These are phyloP conservation scores for Mya arenaria DNA, from an alignment of 1,140 invertebrate species.

Conservation along the genomic window DNA sequence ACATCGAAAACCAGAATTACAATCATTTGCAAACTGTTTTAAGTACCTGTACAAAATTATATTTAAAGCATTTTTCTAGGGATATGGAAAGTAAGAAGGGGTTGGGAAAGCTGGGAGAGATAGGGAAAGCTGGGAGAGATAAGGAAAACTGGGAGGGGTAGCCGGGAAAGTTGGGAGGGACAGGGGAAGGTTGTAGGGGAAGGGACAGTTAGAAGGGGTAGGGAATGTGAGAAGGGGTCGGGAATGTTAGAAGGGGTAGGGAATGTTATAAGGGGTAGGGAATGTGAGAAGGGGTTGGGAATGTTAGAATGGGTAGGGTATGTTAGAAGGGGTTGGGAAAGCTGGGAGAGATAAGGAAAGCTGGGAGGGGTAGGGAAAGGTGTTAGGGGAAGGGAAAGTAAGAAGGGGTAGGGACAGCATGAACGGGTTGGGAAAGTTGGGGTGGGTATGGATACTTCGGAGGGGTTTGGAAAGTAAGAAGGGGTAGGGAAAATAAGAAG, in stretches of 20 bases:
- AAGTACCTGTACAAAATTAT: no score
- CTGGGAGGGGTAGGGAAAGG: not conserved
- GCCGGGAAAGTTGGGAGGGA: not conserved
- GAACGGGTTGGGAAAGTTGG: no score
- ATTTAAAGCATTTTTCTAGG: no score
- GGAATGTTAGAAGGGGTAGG: not conserved
- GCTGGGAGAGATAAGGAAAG: not conserved
- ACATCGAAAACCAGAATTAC: no score
- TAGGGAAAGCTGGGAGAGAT: not conserved
- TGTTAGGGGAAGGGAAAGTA: not conserved
- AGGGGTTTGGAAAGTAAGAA: no score
- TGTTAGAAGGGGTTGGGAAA: not conserved
- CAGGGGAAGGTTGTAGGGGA: not conserved
- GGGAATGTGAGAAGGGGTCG: not conserved
- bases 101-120: not conserved
- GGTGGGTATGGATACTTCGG: no score
- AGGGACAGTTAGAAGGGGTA: not conserved
- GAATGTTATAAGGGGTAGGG: not conserved
- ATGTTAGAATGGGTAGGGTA: not conserved
- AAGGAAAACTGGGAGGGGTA: not conserved
- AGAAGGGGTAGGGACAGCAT: no score
- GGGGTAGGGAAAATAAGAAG: no score
- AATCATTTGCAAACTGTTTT: no score
- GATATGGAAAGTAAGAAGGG: constrained; percentile 11
- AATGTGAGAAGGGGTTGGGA: not conserved